These are phyloP conservation scores for Callipepla californica DNA, from an alignment of 2,113 vertebrate species.

Conservation along the genomic window DNA sequence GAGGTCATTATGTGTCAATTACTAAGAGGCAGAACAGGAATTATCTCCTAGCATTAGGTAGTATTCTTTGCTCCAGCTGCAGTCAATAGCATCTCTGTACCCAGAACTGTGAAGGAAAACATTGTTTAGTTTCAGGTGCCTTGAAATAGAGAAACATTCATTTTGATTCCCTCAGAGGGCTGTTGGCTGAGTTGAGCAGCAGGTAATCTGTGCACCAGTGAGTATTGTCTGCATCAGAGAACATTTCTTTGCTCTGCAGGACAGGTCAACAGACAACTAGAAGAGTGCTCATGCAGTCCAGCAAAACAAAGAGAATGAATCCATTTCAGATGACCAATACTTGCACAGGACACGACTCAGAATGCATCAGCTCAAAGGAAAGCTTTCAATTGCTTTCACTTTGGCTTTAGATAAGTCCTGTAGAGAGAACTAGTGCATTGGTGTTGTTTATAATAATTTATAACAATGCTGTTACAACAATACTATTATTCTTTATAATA, in stretches of 20 bases:
- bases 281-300: background rate
- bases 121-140: background rate
- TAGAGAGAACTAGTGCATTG: background rate
- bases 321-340: background rate
- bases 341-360: background rate
- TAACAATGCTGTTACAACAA: too few species aligned
- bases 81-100: background rate
- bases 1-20: background rate
- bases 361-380: background rate
- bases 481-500: background rate
- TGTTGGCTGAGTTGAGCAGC: slow-evolving; percentile 1
- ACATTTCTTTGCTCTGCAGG: background rate
- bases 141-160: background rate
- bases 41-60: background rate
- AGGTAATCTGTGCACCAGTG: background rate
- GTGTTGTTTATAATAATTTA: background rate
- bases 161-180: background rate
- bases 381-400: background rate
- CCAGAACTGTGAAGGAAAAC: background rate
- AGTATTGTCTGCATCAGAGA: background rate
- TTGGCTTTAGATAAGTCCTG: background rate
- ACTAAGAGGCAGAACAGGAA: background rate
- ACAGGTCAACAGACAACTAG: background rate
- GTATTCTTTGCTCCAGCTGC: background rate
- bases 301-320: background rate